Base-by-base conservation (phyloP, 2,888 invertebrate species). In the Oscheius myriophilus region DNA sequence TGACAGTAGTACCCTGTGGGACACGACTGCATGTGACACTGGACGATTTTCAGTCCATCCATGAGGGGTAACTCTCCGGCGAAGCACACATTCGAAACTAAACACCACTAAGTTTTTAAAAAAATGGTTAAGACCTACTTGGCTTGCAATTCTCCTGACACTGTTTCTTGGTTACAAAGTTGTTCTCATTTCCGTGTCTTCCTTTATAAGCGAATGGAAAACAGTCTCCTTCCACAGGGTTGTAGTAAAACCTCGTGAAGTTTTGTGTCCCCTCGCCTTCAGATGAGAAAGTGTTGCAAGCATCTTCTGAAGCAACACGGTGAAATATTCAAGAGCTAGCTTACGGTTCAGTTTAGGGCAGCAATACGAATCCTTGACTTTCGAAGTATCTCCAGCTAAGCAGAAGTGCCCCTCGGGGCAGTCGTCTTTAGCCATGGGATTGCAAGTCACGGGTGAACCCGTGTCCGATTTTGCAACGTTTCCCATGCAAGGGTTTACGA, bases 1-100 rank as follows among this genome's bases (percentile, higher is more conserved):
- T 85, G 85, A 59, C 85, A 85, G 67, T 78, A 85, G 55, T 84
- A 80, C 0, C 76, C 76, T 2, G 71, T 45, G 0, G 85, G 85
- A 57, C 85, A 85, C 6, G 69, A 69, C 42, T 67, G 53, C 25
- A 70, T 64, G 26, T 73, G 73, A 49, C 82, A 82, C 65, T 76
- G 80, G 6, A 80, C 68, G 2, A 76, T 74, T 51, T 65, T 51
- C 7, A 73, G 71, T 26, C 72, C 75, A 18, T 70, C 64, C 53
- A 71, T 72, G 18, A 78, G 66, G 2, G 82, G 82, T 23, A 77
- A 61, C 18, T 76, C 73, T 4, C 79, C 81, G 11, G 77, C 80
- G 25, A 79, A 80, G 26, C 82, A 82, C 9, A 75, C 75, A 16
- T 76, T 81, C n/a, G 70, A 57, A 9, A 80, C 82, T 82, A 25